Percentiles rank a stretch among this genome's conserved stretches.
Conservation (phyloP, 2,113 vertebrate species). For the Ammodytes marinus region DNA sequence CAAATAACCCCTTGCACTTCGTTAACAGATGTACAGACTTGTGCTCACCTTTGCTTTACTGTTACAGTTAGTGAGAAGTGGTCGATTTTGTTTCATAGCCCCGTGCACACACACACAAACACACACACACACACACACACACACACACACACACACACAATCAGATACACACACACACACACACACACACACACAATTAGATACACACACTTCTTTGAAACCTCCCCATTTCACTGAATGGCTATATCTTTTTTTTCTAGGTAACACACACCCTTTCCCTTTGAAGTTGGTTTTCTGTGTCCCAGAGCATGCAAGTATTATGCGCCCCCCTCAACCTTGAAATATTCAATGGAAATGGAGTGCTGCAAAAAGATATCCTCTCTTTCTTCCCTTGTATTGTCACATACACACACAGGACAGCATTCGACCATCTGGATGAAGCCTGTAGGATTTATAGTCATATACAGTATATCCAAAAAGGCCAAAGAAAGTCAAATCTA, state of each 20-base stretch:
- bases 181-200: too few relatives aligned
- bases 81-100: constrained; percentile 24
- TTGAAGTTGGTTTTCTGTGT: constrained; percentile 67
- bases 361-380: constrained; percentile 52
- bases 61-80: background rate
- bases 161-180: too few relatives aligned
- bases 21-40: background rate
- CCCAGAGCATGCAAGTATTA: constrained; percentile 72
- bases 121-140: constrained; percentile 13
- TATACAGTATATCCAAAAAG: constrained; percentile 49
- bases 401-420: constrained; percentile 14
- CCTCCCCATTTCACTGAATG: constrained; percentile 50
- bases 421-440: constrained; percentile 64
- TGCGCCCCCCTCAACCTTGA: constrained; percentile 63
- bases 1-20: background rate
- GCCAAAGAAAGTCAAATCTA: constrained; percentile 64
- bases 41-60: constrained; percentile 15
- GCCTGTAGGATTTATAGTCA: constrained; percentile 55
- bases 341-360: constrained; percentile 66
- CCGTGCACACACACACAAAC: constrained; percentile 34
- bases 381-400: constrained; percentile 29
- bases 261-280: constrained; percentile 60
- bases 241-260: constrained; percentile 59
- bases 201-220: constrained; percentile 44
- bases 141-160: too few relatives aligned